phyloP scores from a whole-genome alignment of 2,797 vertebrate species.

The Hydrocynus forskahlii region DNA sequence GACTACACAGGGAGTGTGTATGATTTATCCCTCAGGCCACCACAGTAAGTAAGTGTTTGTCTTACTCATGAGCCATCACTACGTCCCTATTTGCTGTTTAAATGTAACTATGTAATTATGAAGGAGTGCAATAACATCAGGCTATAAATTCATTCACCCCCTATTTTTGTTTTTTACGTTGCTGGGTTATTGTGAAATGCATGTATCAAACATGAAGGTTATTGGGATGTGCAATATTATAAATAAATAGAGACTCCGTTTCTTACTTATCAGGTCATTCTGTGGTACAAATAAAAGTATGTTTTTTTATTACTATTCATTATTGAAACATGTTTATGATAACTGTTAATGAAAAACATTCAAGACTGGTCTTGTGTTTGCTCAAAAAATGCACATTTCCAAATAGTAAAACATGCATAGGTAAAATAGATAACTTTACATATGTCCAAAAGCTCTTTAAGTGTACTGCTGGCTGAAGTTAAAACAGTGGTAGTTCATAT shows the following conservation, averaged over 20 bases:
- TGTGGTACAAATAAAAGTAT: too few species aligned
- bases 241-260: not conserved
- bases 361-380: too few species aligned
- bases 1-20: not conserved
- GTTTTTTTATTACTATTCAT: too few species aligned
- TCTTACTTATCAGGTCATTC: too few species aligned
- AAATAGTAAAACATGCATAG: too few species aligned
- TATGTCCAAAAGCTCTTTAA: too few species aligned
- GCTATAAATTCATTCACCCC: not conserved
- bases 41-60: not conserved
- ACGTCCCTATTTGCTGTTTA: not conserved
- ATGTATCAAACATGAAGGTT: not conserved
- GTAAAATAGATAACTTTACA: too few species aligned
- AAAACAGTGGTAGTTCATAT: too few species aligned
- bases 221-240: not conserved
- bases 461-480: too few species aligned
- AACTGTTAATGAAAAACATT: too few species aligned
- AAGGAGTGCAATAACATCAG: not conserved
- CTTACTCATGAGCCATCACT: not conserved
- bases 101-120: not conserved
- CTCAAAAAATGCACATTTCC: too few species aligned
- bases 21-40: not conserved
- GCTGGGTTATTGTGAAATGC: not conserved
- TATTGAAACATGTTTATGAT: too few species aligned
- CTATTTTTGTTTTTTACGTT: not conserved